A percentile compares a stretch with the other conserved stretches of the same genome.
Evolutionary conservation across 2,113 vertebrate genomes (phyloP).

Genomic region (Urocolius indicus): DNA sequence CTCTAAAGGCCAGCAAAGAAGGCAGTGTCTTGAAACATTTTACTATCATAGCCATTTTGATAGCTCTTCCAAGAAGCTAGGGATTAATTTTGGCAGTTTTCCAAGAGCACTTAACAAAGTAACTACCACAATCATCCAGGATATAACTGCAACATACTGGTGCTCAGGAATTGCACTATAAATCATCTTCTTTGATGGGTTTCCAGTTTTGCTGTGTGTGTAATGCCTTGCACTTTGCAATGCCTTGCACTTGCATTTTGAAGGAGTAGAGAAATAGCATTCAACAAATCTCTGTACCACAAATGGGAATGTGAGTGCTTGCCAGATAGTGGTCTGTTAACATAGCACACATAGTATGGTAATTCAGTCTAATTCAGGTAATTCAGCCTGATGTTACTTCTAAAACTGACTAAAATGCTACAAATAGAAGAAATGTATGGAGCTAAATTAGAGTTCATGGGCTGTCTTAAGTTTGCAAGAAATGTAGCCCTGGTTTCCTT

Average conservation of each 20-base stretch:
- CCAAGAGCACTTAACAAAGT: not conserved
- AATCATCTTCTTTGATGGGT: not conserved
- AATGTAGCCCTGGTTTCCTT: not conserved
- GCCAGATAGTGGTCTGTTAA: not conserved
- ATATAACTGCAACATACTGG: not conserved
- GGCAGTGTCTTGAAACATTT: not conserved
- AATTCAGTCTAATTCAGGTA: not conserved
- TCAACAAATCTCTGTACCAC: not conserved
- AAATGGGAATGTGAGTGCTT: not conserved
- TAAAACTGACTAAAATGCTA: not conserved
- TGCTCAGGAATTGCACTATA: not conserved
- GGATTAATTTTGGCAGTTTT: not conserved
- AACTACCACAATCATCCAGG: not conserved
- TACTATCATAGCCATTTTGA: accelerated
- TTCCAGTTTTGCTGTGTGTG: not conserved
- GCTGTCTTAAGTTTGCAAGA: not conserved
- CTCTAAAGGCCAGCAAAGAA: not conserved
- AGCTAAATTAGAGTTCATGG: not conserved
- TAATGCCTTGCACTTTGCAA: not conserved
- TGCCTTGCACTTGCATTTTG: not conserved
- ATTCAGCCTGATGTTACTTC: not conserved
- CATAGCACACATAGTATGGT: accelerated
- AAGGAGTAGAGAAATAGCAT: not conserved
- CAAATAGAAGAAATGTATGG: not conserved
- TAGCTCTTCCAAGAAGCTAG: not conserved